Evolutionary conservation across 2,113 vertebrate species (phyloP), one percentile per base, ranked within the genome.

Genomic region (Neofelis nebulosa): DNA sequence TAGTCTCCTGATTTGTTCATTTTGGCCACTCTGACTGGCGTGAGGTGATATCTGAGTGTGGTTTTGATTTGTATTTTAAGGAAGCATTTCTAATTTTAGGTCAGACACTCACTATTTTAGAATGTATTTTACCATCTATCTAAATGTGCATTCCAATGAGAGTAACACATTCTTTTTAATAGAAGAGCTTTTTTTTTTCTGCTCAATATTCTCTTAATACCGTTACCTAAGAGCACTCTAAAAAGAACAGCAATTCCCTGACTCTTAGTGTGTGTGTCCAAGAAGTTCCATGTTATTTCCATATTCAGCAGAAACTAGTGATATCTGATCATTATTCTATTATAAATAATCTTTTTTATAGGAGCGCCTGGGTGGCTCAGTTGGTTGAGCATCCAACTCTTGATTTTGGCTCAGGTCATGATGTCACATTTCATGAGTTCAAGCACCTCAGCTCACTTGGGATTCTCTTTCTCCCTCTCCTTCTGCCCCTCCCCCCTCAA

Each of bases 291-390:
- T 65, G 13, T n/a, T 83, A 88, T 87, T 84, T 92, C 69, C 27
- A 63, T 71, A 86, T 55, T 92, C 9, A 74, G 6, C n/a, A 97
- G 57, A 73, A 69, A 83, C 9, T 41, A 66, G 14, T 82, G 45
- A 83, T 90, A 55, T n/a, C 1, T 90, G 61, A 87, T 83, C 36
- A 78, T 96, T 90, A 85, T 90, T 94, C 61, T 73, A 19, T 68
- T 74, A 76, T 61, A 84, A 84, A 80, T 91, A 82, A 61, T 18
- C 57, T 61, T 23, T 23, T 57, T 61, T 61, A 23, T 23, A 61
- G 21, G 57, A 21, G 57, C 0, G 7, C 21, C 57, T 61, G 21
- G 7, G 21, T 61, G 19, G 19, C 57, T 61, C 21, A 3, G 21
- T 61, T 61, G 57, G 8, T 61, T 61, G 57, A 61, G 57, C 21